Base-by-base conservation (phyloP, 2,113 vertebrate genomes). In the Dicaeum eximium region DNA sequence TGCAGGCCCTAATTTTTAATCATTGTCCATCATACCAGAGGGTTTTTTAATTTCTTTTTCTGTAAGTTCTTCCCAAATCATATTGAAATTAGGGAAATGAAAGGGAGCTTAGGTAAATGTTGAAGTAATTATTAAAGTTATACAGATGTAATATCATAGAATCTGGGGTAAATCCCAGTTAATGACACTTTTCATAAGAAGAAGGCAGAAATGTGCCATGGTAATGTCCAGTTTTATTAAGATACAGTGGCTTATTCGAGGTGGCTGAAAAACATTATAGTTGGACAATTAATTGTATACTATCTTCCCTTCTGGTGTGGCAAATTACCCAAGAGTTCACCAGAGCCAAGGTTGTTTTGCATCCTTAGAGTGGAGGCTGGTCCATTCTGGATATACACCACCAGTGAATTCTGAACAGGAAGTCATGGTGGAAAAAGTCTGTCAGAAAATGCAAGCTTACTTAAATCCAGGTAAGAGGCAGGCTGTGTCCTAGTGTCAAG, bases 371-470 rank as follows among this genome's bases (percentile, higher is more conserved):
- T 22, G 17, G 61, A 58, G 35, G 37, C 11, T 13, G 12, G 7
- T 51, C 12, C 1, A 0, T 42, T 50, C 23, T 61, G 28, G n/a
- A 14, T 45, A 33, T 13, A 31, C 2, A 54, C 1, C 20, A 40
- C 7, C 15, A 50, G 7, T 45, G 67, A 74, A 75, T 45, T 54
- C 38, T 21, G 23, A n/a, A 31, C 40, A 73, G 44, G 37, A 58
- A 50, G 2, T 13, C 4, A 6, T 9, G 50, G 11, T 5, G 50
- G 33, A 47, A 51, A 73, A 62, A 8, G 30, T 1, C 4, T 60
- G 22, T 19, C 1, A 20, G 35, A 13, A 15, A 75, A 17, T 31
- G 4, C 13, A 70, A 78, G 1, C 3, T 47, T 50, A 24, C 9
- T 72, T 71, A 74, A 38, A 33, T 35, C 37, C 56, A 56, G 8